These are phyloP conservation scores for Lampropteryx suffumata DNA, from an alignment of 2,888 invertebrate species.

Conservation along the genomic window DNA sequence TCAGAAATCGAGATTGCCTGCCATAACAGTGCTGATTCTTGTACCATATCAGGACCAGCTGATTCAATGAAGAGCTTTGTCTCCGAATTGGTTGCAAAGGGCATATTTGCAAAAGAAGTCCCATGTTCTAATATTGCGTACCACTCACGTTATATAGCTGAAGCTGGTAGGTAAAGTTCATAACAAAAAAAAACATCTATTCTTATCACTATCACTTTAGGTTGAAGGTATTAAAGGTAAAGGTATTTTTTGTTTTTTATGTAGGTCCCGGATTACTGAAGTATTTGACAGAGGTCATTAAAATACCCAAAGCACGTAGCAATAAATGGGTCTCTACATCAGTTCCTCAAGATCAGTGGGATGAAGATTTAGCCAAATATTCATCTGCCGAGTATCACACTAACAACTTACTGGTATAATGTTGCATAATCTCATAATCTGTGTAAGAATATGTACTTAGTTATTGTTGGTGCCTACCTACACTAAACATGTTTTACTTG, in stretches of 20 bases:
- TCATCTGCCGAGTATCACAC: slow-evolving; percentile 92
- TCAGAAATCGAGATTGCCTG: slow-evolving; percentile 84
- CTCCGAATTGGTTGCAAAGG: slow-evolving; percentile 50
- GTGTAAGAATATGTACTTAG: background rate
- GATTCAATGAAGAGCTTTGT: slow-evolving; percentile 83
- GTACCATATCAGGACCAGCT: slow-evolving; percentile 88
- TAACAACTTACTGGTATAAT: slow-evolving; percentile 86
- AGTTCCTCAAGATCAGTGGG: slow-evolving; percentile 86
- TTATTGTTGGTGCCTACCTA: background rate
- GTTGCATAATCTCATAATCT: background rate
- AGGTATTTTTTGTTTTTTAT: background rate
- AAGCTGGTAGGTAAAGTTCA: slow-evolving; percentile 67
- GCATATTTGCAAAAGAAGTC: slow-evolving; percentile 51
- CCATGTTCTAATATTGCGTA: slow-evolving; percentile 91
- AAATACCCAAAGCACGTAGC: slow-evolving; percentile 84
- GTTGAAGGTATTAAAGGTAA: too few species aligned
- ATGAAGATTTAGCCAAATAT: slow-evolving; percentile 54
- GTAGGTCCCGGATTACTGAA: slow-evolving; percentile 78
- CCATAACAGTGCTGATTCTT: slow-evolving; percentile 89
- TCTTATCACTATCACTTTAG: background rate
- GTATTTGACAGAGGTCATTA: slow-evolving; percentile 82
- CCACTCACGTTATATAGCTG: slow-evolving; percentile 90
- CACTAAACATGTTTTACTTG: too few species aligned
- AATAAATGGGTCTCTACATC: slow-evolving; percentile 92
- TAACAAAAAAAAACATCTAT: too few species aligned